A percentile compares a stretch with the other conserved stretches of the same genome.
Evolutionary conservation across 1,140 invertebrate species (phyloP).

Genomic region (Arion vulgaris): DNA sequence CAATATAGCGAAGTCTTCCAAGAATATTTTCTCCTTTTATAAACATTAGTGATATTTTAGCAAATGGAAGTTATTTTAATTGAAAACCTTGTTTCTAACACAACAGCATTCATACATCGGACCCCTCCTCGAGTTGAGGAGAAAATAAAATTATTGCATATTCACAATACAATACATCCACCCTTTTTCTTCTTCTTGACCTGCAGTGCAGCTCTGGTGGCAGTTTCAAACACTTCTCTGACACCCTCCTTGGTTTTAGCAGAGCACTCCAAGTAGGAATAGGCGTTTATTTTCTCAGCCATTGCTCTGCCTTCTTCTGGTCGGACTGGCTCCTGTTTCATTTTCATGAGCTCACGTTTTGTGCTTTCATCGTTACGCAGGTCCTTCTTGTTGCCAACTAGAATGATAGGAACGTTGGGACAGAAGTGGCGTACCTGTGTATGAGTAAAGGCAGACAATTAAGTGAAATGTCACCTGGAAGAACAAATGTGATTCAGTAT

Average conservation of each 20-base stretch:
- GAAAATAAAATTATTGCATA: not conserved
- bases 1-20: not conserved
- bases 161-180: constrained; percentile 55
- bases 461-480: no score
- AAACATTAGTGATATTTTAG: not conserved
- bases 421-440: constrained; percentile 91
- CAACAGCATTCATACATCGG: not conserved
- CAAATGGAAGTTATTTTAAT: not conserved
- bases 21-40: not conserved
- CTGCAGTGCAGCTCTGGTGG: constrained; percentile 50
- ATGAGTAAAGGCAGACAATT: not conserved
- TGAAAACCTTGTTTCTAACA: not conserved
- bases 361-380: constrained; percentile 78
- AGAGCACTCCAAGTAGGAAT: constrained; percentile 65
- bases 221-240: constrained; percentile 59
- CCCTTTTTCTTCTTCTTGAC: constrained; percentile 53
- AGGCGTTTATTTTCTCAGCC: constrained; percentile 51
- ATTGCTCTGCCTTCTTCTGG: constrained; percentile 54
- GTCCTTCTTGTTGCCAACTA: constrained; percentile 78
- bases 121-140: not conserved
- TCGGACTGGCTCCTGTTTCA: constrained; percentile 45
- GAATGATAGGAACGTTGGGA: constrained; percentile 93
- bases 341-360: constrained; percentile 82
- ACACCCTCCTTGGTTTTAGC: constrained; percentile 64
- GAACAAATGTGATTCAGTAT: no score